phyloP scores from a whole-genome alignment of 2,113 vertebrate species.

The Erpornis zantholeuca region DNA sequence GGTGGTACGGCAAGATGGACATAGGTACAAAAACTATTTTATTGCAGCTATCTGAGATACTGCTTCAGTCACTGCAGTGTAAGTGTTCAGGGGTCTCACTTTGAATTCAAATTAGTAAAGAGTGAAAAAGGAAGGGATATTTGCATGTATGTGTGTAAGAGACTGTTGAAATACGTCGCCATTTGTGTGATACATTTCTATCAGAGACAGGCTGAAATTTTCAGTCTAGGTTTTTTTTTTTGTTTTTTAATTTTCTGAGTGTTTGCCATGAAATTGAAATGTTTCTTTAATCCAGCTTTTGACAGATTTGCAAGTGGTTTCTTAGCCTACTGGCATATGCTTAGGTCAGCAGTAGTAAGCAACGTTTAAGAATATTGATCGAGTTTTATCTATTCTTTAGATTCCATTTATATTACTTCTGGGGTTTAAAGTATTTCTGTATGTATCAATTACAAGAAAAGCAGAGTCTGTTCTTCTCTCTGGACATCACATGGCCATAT shows the following conservation, averaged over 20 bases:
- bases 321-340: not conserved
- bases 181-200: not conserved
- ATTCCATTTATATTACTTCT: not conserved
- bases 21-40: not conserved
- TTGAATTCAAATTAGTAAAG: not conserved
- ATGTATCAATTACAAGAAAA: not conserved
- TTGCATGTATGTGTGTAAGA: not conserved
- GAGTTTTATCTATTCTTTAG: not conserved
- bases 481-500: not conserved
- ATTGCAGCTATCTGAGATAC: not conserved
- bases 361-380: slow-evolving; percentile 19
- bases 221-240: not conserved
- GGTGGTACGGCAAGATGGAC: not conserved
- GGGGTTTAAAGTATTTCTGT: not conserved
- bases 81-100: not conserved
- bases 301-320: not conserved
- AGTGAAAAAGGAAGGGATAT: not conserved
- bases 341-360: not conserved
- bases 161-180: not conserved
- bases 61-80: not conserved
- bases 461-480: not conserved
- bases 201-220: not conserved
- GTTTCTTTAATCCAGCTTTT: not conserved
- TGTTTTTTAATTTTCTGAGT: not conserved
- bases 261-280: not conserved